Conservation (phyloP, 2,888 invertebrate species). For the Brassicogethes aeneus region DNA sequence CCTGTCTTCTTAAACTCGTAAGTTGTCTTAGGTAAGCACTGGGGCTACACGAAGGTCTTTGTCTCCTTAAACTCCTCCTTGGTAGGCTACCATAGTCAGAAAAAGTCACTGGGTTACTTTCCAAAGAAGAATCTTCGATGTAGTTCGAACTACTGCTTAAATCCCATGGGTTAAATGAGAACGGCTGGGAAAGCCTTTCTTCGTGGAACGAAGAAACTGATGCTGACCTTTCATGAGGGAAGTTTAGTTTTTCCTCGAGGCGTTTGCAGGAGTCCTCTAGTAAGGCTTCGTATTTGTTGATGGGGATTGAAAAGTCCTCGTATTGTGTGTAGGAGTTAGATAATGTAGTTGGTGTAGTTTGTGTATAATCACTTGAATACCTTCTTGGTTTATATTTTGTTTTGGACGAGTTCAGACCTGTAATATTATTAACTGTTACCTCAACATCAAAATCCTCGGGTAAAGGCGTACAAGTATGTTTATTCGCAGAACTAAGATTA, state of each 20-base stretch:
- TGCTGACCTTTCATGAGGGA: slow-evolving; percentile 7
- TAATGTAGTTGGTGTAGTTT: slow-evolving; percentile 20
- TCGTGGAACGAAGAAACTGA: background rate
- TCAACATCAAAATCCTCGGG: slow-evolving; percentile 30
- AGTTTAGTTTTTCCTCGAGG: slow-evolving; percentile 31
- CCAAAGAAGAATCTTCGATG: slow-evolving; percentile 33
- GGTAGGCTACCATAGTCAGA: slow-evolving; percentile 40
- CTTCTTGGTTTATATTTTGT: slow-evolving; percentile 6
- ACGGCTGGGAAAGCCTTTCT: background rate
- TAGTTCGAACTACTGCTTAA: slow-evolving; percentile 8
- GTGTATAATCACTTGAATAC: slow-evolving; percentile 12
- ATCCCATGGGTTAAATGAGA: slow-evolving; percentile 17
- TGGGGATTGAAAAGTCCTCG: slow-evolving; percentile 20
- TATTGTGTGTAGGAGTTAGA: slow-evolving; percentile 16
- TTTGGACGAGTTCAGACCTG: slow-evolving; percentile 16
- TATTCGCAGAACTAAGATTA: slow-evolving; percentile 29
- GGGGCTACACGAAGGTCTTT: slow-evolving; percentile 37
- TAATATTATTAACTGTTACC: slow-evolving; percentile 30
- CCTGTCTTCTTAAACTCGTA: slow-evolving; percentile 46
- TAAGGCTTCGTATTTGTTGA: slow-evolving; percentile 35
- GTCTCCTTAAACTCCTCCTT: slow-evolving; percentile 23
- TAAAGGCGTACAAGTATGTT: slow-evolving; percentile 18
- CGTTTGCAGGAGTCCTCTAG: slow-evolving; percentile 34
- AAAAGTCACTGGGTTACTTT: slow-evolving; percentile 31
- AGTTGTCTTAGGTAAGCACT: slow-evolving; percentile 51